phyloP scores from a whole-genome alignment of 1,140 invertebrate species.

The Drosophila insularis region DNA sequence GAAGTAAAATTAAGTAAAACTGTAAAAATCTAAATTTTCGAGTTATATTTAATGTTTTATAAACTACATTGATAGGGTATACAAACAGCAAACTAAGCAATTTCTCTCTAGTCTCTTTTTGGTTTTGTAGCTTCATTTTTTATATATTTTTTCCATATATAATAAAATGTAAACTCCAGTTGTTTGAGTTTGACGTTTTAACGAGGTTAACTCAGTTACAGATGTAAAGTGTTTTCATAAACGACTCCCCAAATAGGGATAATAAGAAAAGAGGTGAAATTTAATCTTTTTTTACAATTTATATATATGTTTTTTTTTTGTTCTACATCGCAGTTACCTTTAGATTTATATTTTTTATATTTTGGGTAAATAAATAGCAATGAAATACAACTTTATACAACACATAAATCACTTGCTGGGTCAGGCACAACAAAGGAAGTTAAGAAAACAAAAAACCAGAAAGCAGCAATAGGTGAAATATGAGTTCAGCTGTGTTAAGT shows the following conservation, averaged over 20 bases:
- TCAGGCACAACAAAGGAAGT: conserved; percentile 29
- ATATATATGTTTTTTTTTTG: not conserved
- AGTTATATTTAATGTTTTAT: too few relatives aligned
- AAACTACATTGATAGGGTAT: not conserved
- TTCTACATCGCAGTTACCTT: conserved; percentile 36
- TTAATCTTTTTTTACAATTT: not conserved
- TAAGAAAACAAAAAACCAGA: conserved; percentile 6
- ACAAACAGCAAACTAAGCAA: not conserved
- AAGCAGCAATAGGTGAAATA: conserved; percentile 10
- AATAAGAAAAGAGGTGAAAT: not conserved
- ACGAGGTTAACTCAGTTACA: not conserved
- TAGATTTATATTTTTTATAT: conserved; percentile 39
- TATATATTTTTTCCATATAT: too few relatives aligned
- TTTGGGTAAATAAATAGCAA: conserved; percentile 23
- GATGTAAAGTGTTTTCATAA: not conserved
- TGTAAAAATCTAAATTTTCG: too few relatives aligned
- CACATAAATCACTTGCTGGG: conserved; percentile 49
- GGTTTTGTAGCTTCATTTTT: too few relatives aligned
- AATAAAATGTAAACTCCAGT: not conserved
- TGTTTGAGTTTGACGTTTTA: too few relatives aligned
- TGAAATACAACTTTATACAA: conserved; percentile 50
- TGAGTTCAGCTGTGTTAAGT: conserved; percentile 5
- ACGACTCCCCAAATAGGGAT: not conserved
- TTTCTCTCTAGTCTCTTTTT: too few relatives aligned
- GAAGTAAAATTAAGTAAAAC: too few relatives aligned